phyloP scores from a whole-genome alignment of 2,888 invertebrate genomes.

The Theretra japonica region DNA sequence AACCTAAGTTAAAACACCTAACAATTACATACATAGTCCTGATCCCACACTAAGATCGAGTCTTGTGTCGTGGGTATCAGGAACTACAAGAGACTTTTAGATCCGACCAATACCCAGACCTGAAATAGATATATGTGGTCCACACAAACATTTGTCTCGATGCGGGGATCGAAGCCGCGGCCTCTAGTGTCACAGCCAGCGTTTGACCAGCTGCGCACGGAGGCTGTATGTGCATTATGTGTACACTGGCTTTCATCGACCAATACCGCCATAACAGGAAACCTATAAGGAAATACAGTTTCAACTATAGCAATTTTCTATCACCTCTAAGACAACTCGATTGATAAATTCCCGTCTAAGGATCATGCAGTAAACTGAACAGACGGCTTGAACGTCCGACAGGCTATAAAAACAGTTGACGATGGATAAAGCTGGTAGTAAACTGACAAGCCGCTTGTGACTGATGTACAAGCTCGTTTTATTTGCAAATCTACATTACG shows the following conservation, averaged over 20 bases:
- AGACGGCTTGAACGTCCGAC: constrained; percentile 8
- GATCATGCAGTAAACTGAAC: constrained; percentile 28
- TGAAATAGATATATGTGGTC: no score
- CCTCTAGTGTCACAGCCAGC: no score
- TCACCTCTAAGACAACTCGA: constrained; percentile 7
- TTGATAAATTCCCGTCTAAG: constrained; percentile 26
- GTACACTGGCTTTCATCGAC: neutral
- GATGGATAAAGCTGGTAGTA: constrained; percentile 23
- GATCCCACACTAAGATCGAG: no score
- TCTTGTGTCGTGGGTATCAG: no score
- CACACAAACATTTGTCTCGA: no score
- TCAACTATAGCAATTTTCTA: constrained; percentile 17
- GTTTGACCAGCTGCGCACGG: no score
- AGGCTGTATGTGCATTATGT: no score
- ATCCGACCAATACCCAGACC: no score
- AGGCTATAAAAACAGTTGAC: constrained; percentile 19
- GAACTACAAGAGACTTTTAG: no score
- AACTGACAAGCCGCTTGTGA: constrained; percentile 17
- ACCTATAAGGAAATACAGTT: constrained; percentile 19
- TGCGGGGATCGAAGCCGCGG: no score
- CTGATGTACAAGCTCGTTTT: constrained; percentile 15
- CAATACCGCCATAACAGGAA: neutral
- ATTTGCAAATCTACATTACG: constrained; percentile 18
- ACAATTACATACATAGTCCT: no score
- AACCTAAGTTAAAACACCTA: no score